Conservation (phyloP, 2,888 invertebrate species). For the Zelleria hepariella region DNA sequence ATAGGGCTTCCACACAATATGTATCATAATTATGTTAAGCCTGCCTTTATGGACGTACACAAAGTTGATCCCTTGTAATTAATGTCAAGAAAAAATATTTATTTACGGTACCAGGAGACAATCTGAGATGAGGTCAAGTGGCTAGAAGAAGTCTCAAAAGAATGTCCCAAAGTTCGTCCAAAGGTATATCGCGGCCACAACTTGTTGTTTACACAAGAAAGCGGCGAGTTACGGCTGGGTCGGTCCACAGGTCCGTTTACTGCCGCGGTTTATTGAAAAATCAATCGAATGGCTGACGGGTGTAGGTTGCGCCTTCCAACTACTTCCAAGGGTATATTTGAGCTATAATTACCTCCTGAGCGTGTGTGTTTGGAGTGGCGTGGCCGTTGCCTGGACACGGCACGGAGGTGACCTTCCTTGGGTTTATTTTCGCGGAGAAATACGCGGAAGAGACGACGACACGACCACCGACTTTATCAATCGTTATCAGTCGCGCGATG, state of each 20-base stretch:
- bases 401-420: neutral
- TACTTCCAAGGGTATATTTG: conserved; percentile 7
- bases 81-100: neutral
- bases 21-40: conserved; percentile 14
- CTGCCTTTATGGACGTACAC: conserved; percentile 11
- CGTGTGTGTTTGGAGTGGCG: neutral
- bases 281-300: conserved; percentile 32
- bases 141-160: neutral
- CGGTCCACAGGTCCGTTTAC: conserved; percentile 31
- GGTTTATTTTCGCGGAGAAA: neutral
- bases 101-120: neutral
- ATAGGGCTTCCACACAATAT: conserved; percentile 8
- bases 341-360: neutral
- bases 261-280: conserved; percentile 43
- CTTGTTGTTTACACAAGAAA: neutral
- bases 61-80: neutral
- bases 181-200: neutral
- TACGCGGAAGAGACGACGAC: neutral
- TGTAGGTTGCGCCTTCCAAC: conserved; percentile 12
- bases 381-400: neutral
- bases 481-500: neutral
- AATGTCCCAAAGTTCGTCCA: neutral
- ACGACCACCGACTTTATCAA: conserved; percentile 1
- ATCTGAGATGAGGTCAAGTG: neutral
- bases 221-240: neutral